Evolutionary conservation across 2,113 vertebrate species (phyloP).

Genomic region (Chitala chitala): DNA sequence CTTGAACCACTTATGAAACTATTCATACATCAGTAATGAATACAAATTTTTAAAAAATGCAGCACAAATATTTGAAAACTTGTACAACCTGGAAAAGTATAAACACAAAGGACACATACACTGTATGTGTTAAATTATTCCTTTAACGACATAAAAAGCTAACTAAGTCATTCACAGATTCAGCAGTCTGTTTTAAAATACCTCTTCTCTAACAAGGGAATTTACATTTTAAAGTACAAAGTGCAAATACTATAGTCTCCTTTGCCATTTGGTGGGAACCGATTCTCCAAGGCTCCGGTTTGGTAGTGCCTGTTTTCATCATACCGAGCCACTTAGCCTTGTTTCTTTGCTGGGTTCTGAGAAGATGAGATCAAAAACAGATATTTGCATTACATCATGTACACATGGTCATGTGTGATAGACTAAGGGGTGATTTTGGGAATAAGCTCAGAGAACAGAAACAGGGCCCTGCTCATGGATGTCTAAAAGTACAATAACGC

Average conservation of each 20-base stretch:
- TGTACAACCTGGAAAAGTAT: constrained; percentile 68
- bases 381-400: not conserved
- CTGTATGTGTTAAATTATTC: constrained; percentile 83
- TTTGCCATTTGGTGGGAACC: constrained; percentile 65
- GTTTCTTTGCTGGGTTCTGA: constrained; percentile 81
- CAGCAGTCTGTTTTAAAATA: constrained; percentile 90
- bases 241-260: constrained; percentile 94
- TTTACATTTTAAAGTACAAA: constrained; percentile 99
- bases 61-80: constrained; percentile 65
- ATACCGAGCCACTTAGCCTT: constrained; percentile 66
- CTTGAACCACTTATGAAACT: constrained; percentile 44
- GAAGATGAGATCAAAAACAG: not conserved
- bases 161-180: constrained; percentile 86
- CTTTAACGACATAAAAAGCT: constrained; percentile 61
- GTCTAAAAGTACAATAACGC: no score
- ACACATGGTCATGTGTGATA: not conserved
- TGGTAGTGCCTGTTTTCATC: constrained; percentile 32
- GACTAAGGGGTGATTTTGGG: not conserved
- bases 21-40: constrained; percentile 43
- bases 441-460: not conserved
- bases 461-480: not conserved
- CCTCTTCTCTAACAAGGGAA: constrained; percentile 94
- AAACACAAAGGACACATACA: constrained; percentile 82
- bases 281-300: constrained; percentile 23
- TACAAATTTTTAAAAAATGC: constrained; percentile 45